phyloP scores from a whole-genome alignment of 2,888 invertebrate species.

The Pocota personata region DNA sequence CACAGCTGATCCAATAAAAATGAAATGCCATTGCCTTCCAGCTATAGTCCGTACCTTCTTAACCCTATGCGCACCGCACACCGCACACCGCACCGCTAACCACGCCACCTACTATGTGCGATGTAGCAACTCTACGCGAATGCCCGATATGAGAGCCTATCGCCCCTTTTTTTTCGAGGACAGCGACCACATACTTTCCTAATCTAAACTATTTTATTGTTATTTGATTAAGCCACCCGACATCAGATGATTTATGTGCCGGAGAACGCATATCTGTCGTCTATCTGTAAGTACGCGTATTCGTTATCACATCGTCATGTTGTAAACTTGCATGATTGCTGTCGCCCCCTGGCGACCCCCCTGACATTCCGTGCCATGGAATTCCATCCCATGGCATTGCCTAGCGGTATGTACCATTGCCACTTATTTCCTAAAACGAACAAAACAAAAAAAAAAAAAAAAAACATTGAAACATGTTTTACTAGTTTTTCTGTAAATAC shows the following conservation, averaged over 20 bases:
- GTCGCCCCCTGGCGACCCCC: slow-evolving; percentile 26
- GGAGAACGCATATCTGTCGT: slow-evolving; percentile 60
- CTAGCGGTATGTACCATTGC: slow-evolving; percentile 72
- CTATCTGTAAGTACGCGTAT: slow-evolving; percentile 64
- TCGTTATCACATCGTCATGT: slow-evolving; percentile 68
- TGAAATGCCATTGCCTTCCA: not conserved
- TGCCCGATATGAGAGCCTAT: slow-evolving; percentile 40
- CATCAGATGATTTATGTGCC: slow-evolving; percentile 68
- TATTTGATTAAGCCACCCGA: slow-evolving; percentile 71
- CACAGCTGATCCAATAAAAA: slow-evolving; percentile 58
- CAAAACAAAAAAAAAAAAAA: slow-evolving; percentile 28
- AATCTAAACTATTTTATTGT: slow-evolving; percentile 73
- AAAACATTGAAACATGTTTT: slow-evolving; percentile 71
- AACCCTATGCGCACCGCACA: slow-evolving; percentile 5
- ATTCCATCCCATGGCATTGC: slow-evolving; percentile 69
- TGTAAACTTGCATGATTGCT: slow-evolving; percentile 67
- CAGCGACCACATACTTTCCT: slow-evolving; percentile 61
- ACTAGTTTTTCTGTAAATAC: slow-evolving; percentile 73
- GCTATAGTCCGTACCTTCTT: not conserved
- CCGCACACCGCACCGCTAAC: not conserved
- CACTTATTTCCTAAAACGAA: slow-evolving; percentile 62
- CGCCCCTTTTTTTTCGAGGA: slow-evolving; percentile 40
- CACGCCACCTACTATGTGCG: slow-evolving; percentile 1
- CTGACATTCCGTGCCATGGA: slow-evolving; percentile 64
- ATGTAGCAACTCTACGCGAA: slow-evolving; percentile 19